Evolutionary conservation across 2,888 invertebrate genomes (phyloP).

Genomic region (Thereva nobilitata): DNA sequence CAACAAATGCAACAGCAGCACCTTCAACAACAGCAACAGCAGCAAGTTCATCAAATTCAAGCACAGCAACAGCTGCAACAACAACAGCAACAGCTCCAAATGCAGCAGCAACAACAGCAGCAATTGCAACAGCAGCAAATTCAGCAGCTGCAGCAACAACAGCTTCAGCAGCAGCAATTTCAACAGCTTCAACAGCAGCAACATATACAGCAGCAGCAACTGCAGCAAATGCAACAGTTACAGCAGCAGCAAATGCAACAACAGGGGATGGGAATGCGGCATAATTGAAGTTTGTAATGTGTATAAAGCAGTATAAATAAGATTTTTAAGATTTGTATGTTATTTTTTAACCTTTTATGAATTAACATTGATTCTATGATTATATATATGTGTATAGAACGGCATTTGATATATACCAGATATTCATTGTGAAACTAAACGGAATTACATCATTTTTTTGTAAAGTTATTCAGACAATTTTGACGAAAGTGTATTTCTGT

Average conservation of each 20-base stretch:
- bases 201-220: constrained; percentile 20
- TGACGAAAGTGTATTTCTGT: too few species aligned
- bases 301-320: too few species aligned
- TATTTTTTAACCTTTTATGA: too few species aligned
- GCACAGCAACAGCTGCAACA: constrained; percentile 61
- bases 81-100: constrained; percentile 41
- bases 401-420: too few species aligned
- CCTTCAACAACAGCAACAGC: constrained; percentile 51
- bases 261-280: constrained; percentile 27
- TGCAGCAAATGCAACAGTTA: constrained; percentile 10
- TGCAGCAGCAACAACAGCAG: constrained; percentile 18
- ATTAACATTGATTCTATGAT: too few species aligned
- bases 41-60: constrained; percentile 60
- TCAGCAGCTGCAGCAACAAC: constrained; percentile 19
- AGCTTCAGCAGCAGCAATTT: constrained; percentile 1
- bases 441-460: too few species aligned
- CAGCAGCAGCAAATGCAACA: constrained; percentile 25
- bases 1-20: constrained; percentile 43
- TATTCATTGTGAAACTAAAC: too few species aligned
- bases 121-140: constrained; percentile 23
- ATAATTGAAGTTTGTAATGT: constrained; percentile 3
- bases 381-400: too few species aligned
- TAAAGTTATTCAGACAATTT: too few species aligned
- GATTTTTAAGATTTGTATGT: too few species aligned
- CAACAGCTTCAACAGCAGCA: constrained; percentile 20